Percentiles rank a stretch among this genome's conserved stretches.
These are phyloP conservation scores for Papilio xuthus DNA, from an alignment of 1,140 invertebrate species.

Conservation along the genomic window DNA sequence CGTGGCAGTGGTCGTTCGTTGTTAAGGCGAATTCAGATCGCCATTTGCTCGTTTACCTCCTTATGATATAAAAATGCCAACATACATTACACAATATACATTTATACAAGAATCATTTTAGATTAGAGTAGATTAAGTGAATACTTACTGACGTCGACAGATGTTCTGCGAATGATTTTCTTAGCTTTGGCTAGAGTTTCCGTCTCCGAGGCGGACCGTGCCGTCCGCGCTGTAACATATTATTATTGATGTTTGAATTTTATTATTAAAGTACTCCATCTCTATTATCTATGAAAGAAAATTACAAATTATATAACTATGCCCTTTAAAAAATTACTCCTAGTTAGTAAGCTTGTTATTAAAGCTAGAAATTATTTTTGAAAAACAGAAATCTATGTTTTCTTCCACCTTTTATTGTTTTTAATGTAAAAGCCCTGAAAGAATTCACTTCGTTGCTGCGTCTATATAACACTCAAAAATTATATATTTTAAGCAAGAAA, in stretches of 20 bases:
- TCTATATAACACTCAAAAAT: background rate
- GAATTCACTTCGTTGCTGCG: background rate
- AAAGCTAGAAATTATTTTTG: background rate
- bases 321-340: background rate
- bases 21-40: too few relatives aligned
- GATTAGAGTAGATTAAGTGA: too few relatives aligned
- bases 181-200: conserved; percentile 54
- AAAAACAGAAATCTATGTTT: background rate
- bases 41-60: too few relatives aligned
- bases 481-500: background rate
- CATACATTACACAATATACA: too few relatives aligned
- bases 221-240: conserved; percentile 56
- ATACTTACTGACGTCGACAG: conserved; percentile 69
- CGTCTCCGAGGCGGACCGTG: conserved; percentile 64
- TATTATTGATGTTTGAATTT: conserved; percentile 1
- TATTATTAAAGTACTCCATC: background rate
- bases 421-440: background rate
- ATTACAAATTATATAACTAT: background rate
- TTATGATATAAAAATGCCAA: too few relatives aligned
- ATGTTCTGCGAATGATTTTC: conserved; percentile 59
- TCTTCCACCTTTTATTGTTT: background rate
- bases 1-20: too few relatives aligned
- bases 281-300: background rate
- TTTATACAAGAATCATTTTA: too few relatives aligned
- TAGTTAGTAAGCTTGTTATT: conserved; percentile 4